Evolutionary conservation across 2,888 invertebrate species (phyloP), one percentile per base, ranked within the genome.

Genomic region (Perizoma affinitatum): DNA sequence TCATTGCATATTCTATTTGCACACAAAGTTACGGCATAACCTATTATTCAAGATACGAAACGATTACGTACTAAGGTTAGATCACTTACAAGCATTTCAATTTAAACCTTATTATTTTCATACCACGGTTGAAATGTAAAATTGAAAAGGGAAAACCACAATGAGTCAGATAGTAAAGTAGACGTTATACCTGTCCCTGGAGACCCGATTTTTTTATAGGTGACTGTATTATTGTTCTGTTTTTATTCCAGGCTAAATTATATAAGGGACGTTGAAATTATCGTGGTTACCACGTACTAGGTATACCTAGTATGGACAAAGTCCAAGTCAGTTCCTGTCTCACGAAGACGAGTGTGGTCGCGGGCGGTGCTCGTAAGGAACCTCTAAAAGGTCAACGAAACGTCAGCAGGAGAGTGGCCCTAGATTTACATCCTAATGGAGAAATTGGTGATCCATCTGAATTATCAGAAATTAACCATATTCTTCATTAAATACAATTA

Each of bases 31-130:
- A 83, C 87, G 78, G 81, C 82, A 87, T 75, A 71, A 71, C 63
- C 74, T 74, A 86, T 86, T 86, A 88, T 88, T 87, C 87, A 81
- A 82, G 83, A 82, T 73, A 79, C 81, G 80, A 80, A 80, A 78
- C 81, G 76, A 85, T 87, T 86, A 84, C 83, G 79, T 78, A 69
- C 72, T 62, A 73, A 79, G 76, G 65, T 69, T 72, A 67, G 62
- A 68, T 68, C 68, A 64, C 63, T 56, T 11, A 10, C 36, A 57
- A 65, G 47, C 64, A 74, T 42, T 63, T 66, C 48, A 83, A 75
- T 79, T 65, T 76, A 61, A 67, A 72, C 76, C 74, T 74, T 77
- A 79, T 67, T 5, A 5, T 44, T 41, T 36, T 22, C 8, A 6
- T 0, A 0, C 40, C 54, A 69, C 5, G 52, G 61, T 60, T 6